A percentile compares a stretch with the other conserved stretches of the same genome.
These are phyloP conservation scores for Oreotrochilus melanogaster DNA, from an alignment of 2,113 vertebrate genomes.

Conservation along the genomic window DNA sequence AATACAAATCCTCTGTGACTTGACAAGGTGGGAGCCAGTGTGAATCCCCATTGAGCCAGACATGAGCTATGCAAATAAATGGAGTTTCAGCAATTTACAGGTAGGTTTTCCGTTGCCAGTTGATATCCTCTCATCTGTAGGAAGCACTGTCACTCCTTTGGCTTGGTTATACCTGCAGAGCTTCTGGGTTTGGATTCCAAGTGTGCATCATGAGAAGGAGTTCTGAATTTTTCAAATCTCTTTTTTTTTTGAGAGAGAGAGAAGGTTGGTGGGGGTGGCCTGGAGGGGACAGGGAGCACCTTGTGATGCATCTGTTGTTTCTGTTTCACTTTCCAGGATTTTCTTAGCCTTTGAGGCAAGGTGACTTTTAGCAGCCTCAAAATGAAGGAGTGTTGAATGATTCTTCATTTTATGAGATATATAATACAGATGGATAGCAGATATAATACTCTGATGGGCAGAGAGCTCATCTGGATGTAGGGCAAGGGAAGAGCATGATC, in stretches of 20 bases:
- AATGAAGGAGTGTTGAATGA: neutral
- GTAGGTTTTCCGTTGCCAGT: accelerated
- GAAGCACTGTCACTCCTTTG: neutral
- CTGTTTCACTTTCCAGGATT: neutral
- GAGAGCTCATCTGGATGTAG: neutral
- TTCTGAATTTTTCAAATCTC: neutral
- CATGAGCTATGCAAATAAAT: neutral
- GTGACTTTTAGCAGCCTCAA: conserved; percentile 18
- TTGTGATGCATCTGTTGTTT: neutral
- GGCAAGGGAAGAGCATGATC: neutral
- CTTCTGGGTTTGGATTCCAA: neutral
- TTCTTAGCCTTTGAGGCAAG: neutral
- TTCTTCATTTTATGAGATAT: neutral
- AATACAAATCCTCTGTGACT: neutral
- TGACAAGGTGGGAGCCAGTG: neutral
- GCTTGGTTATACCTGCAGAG: neutral
- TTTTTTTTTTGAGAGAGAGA: neutral
- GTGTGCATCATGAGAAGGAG: neutral
- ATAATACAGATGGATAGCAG: neutral
- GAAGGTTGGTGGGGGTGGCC: neutral
- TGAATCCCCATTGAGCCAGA: neutral
- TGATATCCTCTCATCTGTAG: neutral
- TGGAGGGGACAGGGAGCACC: neutral
- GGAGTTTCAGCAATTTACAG: neutral
- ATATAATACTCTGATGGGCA: neutral